Conservation (phyloP, 2,888 invertebrate genomes). For the Gnatocerus cornutus region DNA sequence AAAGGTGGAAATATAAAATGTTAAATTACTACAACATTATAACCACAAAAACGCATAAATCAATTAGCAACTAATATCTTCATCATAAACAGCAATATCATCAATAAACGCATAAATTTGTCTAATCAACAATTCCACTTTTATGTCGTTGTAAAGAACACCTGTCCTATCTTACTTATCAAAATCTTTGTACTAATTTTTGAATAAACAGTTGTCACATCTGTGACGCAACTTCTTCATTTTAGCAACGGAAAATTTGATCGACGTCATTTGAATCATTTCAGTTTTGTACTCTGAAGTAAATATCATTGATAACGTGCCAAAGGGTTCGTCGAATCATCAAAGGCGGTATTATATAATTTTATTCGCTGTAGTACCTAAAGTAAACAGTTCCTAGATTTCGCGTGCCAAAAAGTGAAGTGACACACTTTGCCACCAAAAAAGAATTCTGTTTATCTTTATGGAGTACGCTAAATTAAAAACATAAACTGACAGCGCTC, state of each 20-base stretch:
- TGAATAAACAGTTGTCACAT: constrained; percentile 22
- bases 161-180: background rate
- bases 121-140: background rate
- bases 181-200: constrained; percentile 15
- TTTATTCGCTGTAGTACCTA: background rate
- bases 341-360: constrained; percentile 8
- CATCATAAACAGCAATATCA: constrained; percentile 20
- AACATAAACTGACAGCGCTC: no score
- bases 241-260: constrained; percentile 35
- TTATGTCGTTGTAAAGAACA: background rate
- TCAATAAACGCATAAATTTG: constrained; percentile 12
- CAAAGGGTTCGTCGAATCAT: background rate
- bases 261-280: constrained; percentile 35
- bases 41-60: no score
- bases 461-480: no score
- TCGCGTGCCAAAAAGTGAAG: no score
- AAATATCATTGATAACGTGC: no score
- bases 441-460: no score
- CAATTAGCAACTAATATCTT: constrained; percentile 22
- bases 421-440: no score
- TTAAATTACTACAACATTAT: constrained; percentile 18
- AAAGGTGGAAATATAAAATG: constrained; percentile 28
- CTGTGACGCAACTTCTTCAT: constrained; percentile 21
- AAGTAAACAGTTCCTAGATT: constrained; percentile 4
- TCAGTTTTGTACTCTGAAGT: background rate